These are phyloP conservation scores for Leptocoma aspasia DNA, from an alignment of 2,113 vertebrate genomes.

Conservation along the genomic window DNA sequence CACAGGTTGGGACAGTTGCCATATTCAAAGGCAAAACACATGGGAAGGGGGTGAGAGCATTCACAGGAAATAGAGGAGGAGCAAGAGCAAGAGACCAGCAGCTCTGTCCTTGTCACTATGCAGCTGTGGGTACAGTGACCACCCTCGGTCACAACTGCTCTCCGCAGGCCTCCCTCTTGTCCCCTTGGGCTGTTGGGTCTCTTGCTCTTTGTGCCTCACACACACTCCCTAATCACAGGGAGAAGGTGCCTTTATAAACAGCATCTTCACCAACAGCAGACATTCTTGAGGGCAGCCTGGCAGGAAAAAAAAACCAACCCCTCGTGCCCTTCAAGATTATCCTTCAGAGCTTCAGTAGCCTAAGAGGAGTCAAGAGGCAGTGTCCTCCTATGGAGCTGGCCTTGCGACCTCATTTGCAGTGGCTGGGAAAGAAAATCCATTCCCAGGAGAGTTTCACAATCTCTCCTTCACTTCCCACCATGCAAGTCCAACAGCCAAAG, in stretches of 20 bases:
- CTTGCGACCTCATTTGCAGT: not conserved
- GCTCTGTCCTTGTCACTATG: not conserved
- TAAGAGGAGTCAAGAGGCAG: not conserved
- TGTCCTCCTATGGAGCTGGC: not conserved
- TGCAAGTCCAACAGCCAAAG: accelerated
- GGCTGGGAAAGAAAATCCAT: slow-evolving; percentile 12
- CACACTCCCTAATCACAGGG: not conserved
- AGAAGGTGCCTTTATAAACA: not conserved
- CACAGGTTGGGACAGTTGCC: not conserved
- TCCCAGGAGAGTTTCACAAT: slow-evolving; percentile 17
- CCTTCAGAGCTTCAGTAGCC: not conserved
- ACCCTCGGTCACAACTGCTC: not conserved
- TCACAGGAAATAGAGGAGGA: not conserved
- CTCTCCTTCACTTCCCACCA: not conserved
- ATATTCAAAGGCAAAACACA: not conserved
- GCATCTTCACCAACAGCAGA: not conserved
- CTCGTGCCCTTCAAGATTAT: not conserved
- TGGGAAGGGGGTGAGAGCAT: not conserved
- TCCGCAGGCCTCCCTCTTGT: not conserved
- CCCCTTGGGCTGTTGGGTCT: not conserved
- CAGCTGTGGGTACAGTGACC: not conserved
- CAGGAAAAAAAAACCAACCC: not conserved
- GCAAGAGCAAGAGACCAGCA: not conserved
- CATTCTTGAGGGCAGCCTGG: not conserved
- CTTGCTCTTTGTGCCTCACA: not conserved